These are phyloP conservation scores for Galaxias olidus DNA, from an alignment of 2,797 vertebrate genomes.

Conservation along the genomic window DNA sequence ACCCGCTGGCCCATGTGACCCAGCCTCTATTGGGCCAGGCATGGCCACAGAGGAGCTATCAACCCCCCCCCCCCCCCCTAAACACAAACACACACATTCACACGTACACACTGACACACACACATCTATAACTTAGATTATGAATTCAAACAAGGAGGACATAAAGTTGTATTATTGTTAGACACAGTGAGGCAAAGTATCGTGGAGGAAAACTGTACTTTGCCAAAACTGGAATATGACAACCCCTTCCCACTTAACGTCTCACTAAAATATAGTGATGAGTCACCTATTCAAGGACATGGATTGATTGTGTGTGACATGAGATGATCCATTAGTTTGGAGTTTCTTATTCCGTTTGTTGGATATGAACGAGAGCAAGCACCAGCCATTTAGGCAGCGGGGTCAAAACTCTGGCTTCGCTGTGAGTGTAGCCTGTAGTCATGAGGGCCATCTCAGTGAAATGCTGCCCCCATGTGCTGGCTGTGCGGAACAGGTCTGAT, in stretches of 20 bases:
- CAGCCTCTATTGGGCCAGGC: conserved; percentile 62
- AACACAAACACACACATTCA: conserved; percentile 21
- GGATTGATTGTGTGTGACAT: conserved; percentile 32
- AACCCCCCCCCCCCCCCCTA: conserved; percentile 37
- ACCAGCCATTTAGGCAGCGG: conserved; percentile 1
- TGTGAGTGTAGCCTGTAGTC: conserved; percentile 71
- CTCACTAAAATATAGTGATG: conserved; percentile 55
- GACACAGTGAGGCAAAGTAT: too few relatives aligned
- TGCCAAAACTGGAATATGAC: background rate
- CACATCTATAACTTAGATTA: conserved; percentile 8
- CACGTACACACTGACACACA: conserved; percentile 34
- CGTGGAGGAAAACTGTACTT: too few relatives aligned
- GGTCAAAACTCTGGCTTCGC: conserved; percentile 61
- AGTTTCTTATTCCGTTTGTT: conserved; percentile 55
- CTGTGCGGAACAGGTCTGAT: conserved; percentile 10
- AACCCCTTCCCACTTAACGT: conserved; percentile 29
- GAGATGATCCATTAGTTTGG: conserved; percentile 52
- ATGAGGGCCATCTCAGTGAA: conserved; percentile 71
- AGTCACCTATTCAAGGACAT: conserved; percentile 54
- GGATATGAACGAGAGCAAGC: conserved; percentile 39
- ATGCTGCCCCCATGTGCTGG: conserved; percentile 90
- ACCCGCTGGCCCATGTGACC: conserved; percentile 79
- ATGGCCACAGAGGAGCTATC: conserved; percentile 54
- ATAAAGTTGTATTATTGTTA: too few relatives aligned
- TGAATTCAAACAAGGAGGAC: too few relatives aligned